Evolutionary conservation across 2,888 invertebrate species (phyloP).

Genomic region (Gastracanthus pulcherrimus): DNA sequence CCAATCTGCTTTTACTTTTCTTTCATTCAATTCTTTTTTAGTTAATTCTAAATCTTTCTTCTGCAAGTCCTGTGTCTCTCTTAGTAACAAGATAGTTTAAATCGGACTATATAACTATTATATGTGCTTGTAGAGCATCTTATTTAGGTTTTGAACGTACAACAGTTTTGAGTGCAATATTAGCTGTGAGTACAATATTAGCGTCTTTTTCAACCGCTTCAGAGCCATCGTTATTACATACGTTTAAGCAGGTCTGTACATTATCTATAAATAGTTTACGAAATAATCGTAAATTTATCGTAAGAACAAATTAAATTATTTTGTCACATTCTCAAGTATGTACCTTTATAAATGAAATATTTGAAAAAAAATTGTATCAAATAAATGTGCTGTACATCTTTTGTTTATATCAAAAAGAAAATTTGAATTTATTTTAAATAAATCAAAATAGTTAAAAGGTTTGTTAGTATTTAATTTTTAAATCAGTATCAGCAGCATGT

Average conservation of each 20-base stretch:
- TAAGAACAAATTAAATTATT: too few relatives aligned
- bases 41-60: neutral
- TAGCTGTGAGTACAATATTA: neutral
- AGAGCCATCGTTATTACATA: neutral
- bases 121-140: neutral
- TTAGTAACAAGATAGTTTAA: slow-evolving; percentile 4
- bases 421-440: too few relatives aligned
- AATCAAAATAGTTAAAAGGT: too few relatives aligned
- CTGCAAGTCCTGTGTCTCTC: slow-evolving; percentile 1
- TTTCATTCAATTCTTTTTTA: slow-evolving; percentile 1
- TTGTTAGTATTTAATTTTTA: too few relatives aligned
- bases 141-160: neutral
- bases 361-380: too few relatives aligned
- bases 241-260: neutral
- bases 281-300: too few relatives aligned
- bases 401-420: too few relatives aligned
- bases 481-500: neutral
- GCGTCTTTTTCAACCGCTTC: neutral
- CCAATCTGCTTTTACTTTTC: neutral
- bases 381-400: too few relatives aligned
- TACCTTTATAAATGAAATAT: too few relatives aligned
- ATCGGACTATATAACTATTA: neutral
- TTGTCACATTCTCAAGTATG: too few relatives aligned
- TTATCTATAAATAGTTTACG: too few relatives aligned
- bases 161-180: neutral